phyloP scores from a whole-genome alignment of 2,797 vertebrate genomes.

The Sebastes umbrosus region DNA sequence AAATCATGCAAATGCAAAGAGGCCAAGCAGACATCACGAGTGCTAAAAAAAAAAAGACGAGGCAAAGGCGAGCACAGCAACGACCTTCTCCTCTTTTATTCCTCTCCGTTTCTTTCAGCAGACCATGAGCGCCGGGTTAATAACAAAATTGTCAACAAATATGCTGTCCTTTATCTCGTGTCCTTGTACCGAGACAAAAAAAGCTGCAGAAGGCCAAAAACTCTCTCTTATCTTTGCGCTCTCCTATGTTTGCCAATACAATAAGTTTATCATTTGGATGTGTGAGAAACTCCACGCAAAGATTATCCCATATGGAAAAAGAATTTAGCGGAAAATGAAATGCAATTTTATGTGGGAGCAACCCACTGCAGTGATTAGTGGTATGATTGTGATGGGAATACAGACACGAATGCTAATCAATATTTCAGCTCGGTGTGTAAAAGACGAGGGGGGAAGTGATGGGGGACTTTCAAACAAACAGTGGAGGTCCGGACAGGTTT shows the following conservation, averaged over 20 bases:
- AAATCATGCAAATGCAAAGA: not conserved
- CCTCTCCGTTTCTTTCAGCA: slow-evolving; percentile 9
- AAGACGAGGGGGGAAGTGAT: slow-evolving; percentile 25
- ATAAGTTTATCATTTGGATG: not conserved
- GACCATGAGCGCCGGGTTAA: slow-evolving; percentile 12
- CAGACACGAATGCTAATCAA: slow-evolving; percentile 55
- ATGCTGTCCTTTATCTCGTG: slow-evolving; percentile 20
- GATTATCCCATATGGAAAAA: not conserved
- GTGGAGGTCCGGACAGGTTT: slow-evolving; percentile 24
- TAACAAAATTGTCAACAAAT: slow-evolving; percentile 24
- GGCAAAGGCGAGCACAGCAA: not conserved
- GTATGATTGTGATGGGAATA: slow-evolving; percentile 47
- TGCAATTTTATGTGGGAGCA: slow-evolving; percentile 27
- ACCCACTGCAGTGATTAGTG: not conserved
- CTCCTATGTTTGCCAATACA: not conserved
- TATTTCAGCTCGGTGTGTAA: slow-evolving; percentile 57
- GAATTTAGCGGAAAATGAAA: slow-evolving; percentile 3
- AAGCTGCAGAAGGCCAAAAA: not conserved
- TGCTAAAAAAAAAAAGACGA: slow-evolving; percentile 36
- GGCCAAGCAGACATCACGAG: slow-evolving; percentile 26
- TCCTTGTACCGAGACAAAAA: slow-evolving; percentile 30
- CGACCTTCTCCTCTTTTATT: slow-evolving; percentile 11
- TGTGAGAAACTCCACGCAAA: not conserved
- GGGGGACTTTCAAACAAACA: slow-evolving; percentile 57
- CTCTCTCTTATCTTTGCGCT: not conserved